Evolutionary conservation across 1,140 invertebrate species (phyloP).

Genomic region (Calephelis nemesis): DNA sequence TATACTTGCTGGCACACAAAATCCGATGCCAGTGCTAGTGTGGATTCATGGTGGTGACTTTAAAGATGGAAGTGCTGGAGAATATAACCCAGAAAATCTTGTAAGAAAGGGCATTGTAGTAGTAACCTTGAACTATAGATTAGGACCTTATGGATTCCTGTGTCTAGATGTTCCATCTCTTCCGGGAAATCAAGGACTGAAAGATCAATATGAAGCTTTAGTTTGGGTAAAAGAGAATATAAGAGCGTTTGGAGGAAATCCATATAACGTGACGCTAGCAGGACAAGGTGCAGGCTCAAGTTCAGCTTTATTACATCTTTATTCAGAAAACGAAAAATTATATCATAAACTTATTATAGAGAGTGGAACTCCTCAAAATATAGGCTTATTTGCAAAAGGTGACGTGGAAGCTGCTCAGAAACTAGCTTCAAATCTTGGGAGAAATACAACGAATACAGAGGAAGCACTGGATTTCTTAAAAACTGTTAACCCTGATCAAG

Average conservation of each 20-base stretch:
- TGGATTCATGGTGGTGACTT: constrained; percentile 67
- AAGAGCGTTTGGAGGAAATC: constrained; percentile 84
- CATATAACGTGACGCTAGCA: constrained; percentile 79
- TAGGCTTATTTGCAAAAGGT: constrained; percentile 52
- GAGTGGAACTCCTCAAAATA: constrained; percentile 60
- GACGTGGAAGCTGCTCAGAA: constrained; percentile 57
- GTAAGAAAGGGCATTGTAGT: constrained; percentile 59
- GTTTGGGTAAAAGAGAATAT: constrained; percentile 84
- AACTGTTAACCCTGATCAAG: constrained; percentile 42
- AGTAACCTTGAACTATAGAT: constrained; percentile 63
- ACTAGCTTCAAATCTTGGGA: constrained; percentile 53
- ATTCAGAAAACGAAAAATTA: constrained; percentile 57
- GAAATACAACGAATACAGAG: constrained; percentile 49
- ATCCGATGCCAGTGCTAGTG: constrained; percentile 61
- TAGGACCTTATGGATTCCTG: constrained; percentile 69
- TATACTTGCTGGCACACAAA: constrained; percentile 47
- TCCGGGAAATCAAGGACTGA: constrained; percentile 85
- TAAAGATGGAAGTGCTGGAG: constrained; percentile 43
- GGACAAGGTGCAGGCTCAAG: constrained; percentile 62
- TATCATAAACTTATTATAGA: constrained; percentile 62
- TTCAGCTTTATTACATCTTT: constrained; percentile 59
- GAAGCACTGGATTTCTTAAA: constrained; percentile 55
- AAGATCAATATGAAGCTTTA: constrained; percentile 83
- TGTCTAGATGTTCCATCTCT: constrained; percentile 63
- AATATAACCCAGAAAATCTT: constrained; percentile 51